Evolutionary conservation across 1,140 invertebrate genomes (phyloP).

Genomic region (Polypedilum pembai): DNA sequence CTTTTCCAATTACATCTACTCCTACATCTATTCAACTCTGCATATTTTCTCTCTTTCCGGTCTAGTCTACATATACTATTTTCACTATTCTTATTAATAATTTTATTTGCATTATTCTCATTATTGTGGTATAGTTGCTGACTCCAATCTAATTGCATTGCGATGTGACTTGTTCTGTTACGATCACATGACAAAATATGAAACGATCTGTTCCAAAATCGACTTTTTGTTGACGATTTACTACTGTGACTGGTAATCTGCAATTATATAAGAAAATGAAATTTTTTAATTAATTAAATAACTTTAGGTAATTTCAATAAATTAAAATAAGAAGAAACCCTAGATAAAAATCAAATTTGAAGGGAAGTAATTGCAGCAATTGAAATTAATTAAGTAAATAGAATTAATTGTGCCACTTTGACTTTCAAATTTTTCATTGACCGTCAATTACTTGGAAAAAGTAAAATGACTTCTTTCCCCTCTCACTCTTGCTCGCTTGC

Average conservation of each 20-base stretch:
- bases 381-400: constrained; percentile 19
- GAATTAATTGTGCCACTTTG: constrained; percentile 1
- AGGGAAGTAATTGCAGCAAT: neutral
- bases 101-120: constrained; percentile 10
- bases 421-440: constrained; percentile 21
- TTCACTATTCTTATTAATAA: constrained; percentile 6
- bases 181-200: neutral
- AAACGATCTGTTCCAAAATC: constrained; percentile 24
- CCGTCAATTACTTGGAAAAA: constrained; percentile 7
- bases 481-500: too few species aligned
- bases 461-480: too few species aligned
- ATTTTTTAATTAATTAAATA: neutral
- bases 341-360: neutral
- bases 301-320: neutral
- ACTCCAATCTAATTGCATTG: neutral
- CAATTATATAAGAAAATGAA: neutral
- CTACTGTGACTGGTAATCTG: constrained; percentile 21
- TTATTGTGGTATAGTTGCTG: neutral
- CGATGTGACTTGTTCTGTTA: neutral
- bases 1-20: constrained; percentile 14
- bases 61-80: constrained; percentile 23
- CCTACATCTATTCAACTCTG: neutral
- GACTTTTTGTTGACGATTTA: constrained; percentile 25
- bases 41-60: constrained; percentile 18
- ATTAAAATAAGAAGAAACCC: neutral